Evolutionary conservation across 2,113 vertebrate species (phyloP), one percentile per base, ranked within the genome.

Genomic region (Lota lota): DNA sequence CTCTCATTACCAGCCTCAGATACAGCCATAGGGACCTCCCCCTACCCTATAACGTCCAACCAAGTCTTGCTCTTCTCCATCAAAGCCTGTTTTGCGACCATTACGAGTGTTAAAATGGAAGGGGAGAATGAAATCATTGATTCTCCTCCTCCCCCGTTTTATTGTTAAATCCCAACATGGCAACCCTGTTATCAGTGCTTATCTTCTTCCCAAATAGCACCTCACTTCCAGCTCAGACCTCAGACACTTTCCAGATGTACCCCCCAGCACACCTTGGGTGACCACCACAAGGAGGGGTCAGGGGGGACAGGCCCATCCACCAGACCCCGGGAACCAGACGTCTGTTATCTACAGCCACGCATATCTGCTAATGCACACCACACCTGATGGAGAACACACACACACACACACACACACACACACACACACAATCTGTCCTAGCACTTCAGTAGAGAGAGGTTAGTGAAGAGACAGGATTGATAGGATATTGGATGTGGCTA

Each of bases 341-440:
- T 22, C n/a, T 56, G 81, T 88, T 89, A 88, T 89, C 88, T 80
- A 78, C 73, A 22, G 14, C 19, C 65, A 87, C 86, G 75, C 73
- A 66, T 67, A 80, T 51, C 70, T 73, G 77, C 70, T 73, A 83
- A 83, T 5, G 28, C 40, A 59, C 57, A 51, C 54, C 65, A 73
- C 78, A 81, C 72, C 86, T 85, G 86, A 89, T 89, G 88, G 82
- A 69, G 72, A 36, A 47, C 36, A 64, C 36, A 22, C 59, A 3
- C 17, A 28, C 58, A 70, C 67, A 53, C 40, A 72, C 54, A 59
- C 40, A 78, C 58, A 68, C 53, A 69, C n/a, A 11, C 10, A 64
- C 56, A 70, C 68, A 59, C 64, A 61, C 20, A 33, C 65, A 36
- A 28, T 28, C 28, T 28, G 28, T 28, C 28, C 28, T 28, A 3